phyloP scores from a whole-genome alignment of 1,140 invertebrate genomes.

The Atopsyche davidsoni region DNA sequence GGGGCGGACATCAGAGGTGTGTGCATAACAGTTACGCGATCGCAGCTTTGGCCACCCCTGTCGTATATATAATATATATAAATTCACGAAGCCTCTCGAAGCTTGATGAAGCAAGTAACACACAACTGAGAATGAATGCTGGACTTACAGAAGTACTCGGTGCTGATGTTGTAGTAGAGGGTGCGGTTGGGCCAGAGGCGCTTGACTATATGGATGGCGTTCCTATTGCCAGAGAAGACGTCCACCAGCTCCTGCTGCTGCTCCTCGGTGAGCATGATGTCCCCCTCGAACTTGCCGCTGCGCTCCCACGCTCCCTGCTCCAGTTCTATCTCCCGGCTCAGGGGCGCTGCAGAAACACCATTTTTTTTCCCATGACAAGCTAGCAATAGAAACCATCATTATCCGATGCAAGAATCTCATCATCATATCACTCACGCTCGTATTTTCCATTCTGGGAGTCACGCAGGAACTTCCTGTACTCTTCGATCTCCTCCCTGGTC shows the following conservation, averaged over 20 bases:
- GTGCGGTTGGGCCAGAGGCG: slow-evolving; percentile 57
- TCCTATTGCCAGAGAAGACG: slow-evolving; percentile 41
- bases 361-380: neutral
- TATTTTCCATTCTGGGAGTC: neutral
- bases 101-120: no score
- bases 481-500: neutral
- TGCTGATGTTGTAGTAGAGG: slow-evolving; percentile 57
- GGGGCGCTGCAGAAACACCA: neutral
- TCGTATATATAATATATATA: no score
- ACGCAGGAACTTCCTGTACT: neutral
- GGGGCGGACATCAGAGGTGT: no score
- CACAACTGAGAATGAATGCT: no score
- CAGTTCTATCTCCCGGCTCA: neutral
- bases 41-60: no score
- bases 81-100: no score
- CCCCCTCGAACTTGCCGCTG: slow-evolving; percentile 48
- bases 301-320: slow-evolving; percentile 41
- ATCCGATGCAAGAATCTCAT: no score
- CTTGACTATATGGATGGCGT: slow-evolving; percentile 54
- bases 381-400: no score
- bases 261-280: slow-evolving; percentile 41
- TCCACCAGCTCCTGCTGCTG: slow-evolving; percentile 41
- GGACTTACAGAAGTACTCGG: slow-evolving; percentile 59
- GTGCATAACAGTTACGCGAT: no score
- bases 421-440: no score